Base-by-base conservation (phyloP, 2,888 invertebrate genomes). In the Lithodes maja region DNA sequence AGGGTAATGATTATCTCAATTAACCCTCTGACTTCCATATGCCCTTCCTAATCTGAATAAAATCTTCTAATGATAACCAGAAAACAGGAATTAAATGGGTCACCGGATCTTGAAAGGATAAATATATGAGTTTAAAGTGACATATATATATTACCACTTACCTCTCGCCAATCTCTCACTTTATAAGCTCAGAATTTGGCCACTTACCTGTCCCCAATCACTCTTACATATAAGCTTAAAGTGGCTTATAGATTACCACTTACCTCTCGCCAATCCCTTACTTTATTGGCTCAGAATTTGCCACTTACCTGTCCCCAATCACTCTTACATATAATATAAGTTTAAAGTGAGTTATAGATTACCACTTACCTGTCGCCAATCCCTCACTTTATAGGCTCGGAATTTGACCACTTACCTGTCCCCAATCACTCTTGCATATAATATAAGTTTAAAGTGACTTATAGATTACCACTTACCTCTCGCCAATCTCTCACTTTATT, bases 221-320 rank as follows among this genome's bases (percentile, higher is more conserved):
- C 7, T 1, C 15, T 61, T 15, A 15, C 15, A 61, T 15, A 12
- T 61, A 61, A 61, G 15, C 15, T 15, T 15, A 61, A 17, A 3
- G n/a, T 15, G n/a, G 5, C 33, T 33, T 33, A 33, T 33, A 33
- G 33, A 33, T 33, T 33, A 33, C 33, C 33, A 33, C 61, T 61
- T 50, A 78, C 74, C 55, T 55, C 50, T 3, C 3, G 0, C 52
- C 33, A 50, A 50, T 74, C 50, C 71, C 74, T 12, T n/a, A 83
- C n/a, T 52, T 80, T 87, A 49, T 87, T 87, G 50, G 83, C 71
- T 2, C 54, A 74, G 49, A 49, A 54, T n/a, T 71, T 71, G 54
- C 68, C 15, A 61, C 68, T 61, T 61, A 61, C 7, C 1, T 61
- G 68, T 7, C 68, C 68, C 15, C 9, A 61, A 12, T 7, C 7